These are phyloP conservation scores for Megaceryle torquata DNA, from an alignment of 2,113 vertebrate species.

Conservation along the genomic window DNA sequence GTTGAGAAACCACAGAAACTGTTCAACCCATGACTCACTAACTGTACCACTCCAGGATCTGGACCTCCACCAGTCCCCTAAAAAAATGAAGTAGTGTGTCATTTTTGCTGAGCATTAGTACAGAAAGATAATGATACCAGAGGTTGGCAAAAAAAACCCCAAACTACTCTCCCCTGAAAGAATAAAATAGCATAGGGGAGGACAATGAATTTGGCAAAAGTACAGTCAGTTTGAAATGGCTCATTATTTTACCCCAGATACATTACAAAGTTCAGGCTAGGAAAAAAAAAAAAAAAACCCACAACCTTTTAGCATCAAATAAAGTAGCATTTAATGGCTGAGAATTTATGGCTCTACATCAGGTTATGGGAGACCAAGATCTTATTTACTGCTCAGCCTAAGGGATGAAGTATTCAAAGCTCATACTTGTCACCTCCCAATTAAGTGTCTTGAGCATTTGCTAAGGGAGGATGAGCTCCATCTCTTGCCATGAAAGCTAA, in stretches of 20 bases:
- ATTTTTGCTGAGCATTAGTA: not conserved
- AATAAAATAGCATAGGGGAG: not conserved
- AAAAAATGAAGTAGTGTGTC: not conserved
- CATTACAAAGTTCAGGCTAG: not conserved
- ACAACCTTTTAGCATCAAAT: not conserved
- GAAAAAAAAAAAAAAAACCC: fast-evolving
- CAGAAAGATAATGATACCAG: not conserved
- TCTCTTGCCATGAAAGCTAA: not conserved
- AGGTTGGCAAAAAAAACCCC: not conserved
- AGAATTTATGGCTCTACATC: not conserved
- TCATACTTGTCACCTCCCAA: not conserved
- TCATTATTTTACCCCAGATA: not conserved
- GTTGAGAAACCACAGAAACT: not conserved
- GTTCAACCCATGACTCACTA: not conserved
- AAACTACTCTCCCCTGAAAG: not conserved
- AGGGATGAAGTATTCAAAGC: not conserved
- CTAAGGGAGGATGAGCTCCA: not conserved
- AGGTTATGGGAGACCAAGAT: not conserved
- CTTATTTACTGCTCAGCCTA: not conserved
- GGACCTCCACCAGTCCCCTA: not conserved
- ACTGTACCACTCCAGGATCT: not conserved
- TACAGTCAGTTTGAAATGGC: not conserved
- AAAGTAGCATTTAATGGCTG: not conserved
- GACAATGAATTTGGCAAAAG: not conserved
- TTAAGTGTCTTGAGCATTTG: not conserved